Base-by-base conservation (phyloP, 2,888 invertebrate genomes). In the Arge pagana region DNA sequence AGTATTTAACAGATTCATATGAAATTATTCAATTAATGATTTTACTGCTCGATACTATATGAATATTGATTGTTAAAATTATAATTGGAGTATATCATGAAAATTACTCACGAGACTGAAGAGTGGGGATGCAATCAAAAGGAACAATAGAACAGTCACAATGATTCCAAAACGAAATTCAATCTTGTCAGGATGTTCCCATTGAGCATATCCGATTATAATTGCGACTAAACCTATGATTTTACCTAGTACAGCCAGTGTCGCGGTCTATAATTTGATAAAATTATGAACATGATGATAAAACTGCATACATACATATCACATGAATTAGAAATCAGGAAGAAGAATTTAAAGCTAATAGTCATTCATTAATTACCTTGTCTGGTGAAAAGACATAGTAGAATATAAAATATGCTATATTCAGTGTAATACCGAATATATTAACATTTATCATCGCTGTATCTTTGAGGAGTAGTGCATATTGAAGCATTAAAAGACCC, bases 401-500 rank as follows among this genome's bases (percentile, higher is more conserved):
- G 49, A 88, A 77, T 55, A 80, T 57, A 53, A 85, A 74, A 71
- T 92, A 94, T 3, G 83, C 54, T 2, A 83, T 68, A 72, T 89
- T 93, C 43, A 90, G 77, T 0, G 82, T 76, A 54, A 89, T 78
- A 56, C 91, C 93, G 65, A 87, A 83, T 42, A 88, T 68, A 75
- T 93, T 94, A 15, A 92, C 89, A 66, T 82, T 82, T 40, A 90
- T 85, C 86, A 92, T 90, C 1, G 85, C 85, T 59, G 81, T 77
- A 69, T 94, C 93, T 39, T 83, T 79, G 54, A 93, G 79, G 36
- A 93, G 80, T 58, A 83, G 77, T 13, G 89, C 90, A 76, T 88
- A 89, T 67, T 88, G 87, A 55, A 93, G 79, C 81, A 89, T 89
- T 52, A 93, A 79, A 33, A 86, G 72, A 49, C 86, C 84, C 78